Evolutionary conservation across 2,113 vertebrate genomes (phyloP), one percentile per base, ranked within the genome.

Genomic region (Colistium nudipinnis): DNA sequence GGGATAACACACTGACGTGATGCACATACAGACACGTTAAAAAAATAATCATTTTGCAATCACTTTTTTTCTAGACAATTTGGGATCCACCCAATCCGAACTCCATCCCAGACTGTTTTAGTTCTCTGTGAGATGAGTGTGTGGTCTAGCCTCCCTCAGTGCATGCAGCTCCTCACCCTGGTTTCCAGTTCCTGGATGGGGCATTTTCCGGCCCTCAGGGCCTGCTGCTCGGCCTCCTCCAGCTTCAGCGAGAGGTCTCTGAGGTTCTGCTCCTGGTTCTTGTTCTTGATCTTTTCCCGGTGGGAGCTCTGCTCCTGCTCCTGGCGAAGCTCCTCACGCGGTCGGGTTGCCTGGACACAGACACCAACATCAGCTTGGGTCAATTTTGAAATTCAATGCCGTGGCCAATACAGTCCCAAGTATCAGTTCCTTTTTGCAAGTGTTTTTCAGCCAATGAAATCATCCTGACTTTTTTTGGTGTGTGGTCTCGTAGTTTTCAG

Each of bases 201-300:
- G 31, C 76, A 72, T 60, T 92, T 88, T 0, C 79, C 80, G 30
- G 80, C 90, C 84, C 92, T 93, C 33, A 92, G 61, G 19, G 82
- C 88, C 80, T 89, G 78, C 76, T 91, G 78, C 82, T 94, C 92
- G 1, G 90, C 89, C 63, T 92, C 85, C 74, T 94, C 91, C 75
- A 88, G 76, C 83, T 90, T 93, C 62, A 91, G 72, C 44, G 90
- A 86, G 49, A 93, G 73, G 20, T 93, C 92, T 85, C 92, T 90
- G 63, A 93, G 88, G 66, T 76, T 89, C 81, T 83, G 83, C 86
- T 94, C 92, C 1, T 93, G 87, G 83, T 90, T 92, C 73, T 91
- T n/a, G n/a, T n/a, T 93, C 88, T 94, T 95, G 28, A 94, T 86
- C 70, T 91, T 94, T 89, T 95, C 93, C 80, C 95, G 90, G 81